Percentiles rank a stretch among this genome's conserved stretches.
phyloP scores from a whole-genome alignment of 2,113 vertebrate species.

The Lepidothrix coronata region DNA sequence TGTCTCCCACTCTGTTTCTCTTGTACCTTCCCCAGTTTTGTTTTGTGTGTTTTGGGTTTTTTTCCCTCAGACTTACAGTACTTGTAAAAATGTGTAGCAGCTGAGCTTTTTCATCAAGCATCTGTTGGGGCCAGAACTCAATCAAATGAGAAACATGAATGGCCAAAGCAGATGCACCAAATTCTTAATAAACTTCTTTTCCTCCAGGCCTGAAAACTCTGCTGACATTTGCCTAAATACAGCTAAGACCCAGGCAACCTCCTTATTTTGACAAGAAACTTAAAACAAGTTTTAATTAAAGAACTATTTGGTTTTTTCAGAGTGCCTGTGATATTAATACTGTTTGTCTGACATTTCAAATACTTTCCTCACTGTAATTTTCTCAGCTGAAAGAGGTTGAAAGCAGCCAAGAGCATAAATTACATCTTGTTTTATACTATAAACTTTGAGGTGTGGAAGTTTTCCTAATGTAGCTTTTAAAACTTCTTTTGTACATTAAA shows the following conservation, averaged over 20 bases:
- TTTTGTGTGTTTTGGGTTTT: background rate
- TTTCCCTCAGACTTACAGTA: background rate
- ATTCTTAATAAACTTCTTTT: background rate
- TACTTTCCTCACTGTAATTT: slow-evolving; percentile 5
- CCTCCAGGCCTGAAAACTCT: background rate
- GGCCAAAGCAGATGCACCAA: background rate
- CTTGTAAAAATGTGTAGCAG: background rate
- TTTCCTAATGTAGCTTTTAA: background rate
- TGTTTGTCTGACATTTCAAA: slow-evolving; percentile 30
- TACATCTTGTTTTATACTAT: background rate
- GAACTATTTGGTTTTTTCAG: background rate
- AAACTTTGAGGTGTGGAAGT: background rate
- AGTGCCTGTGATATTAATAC: background rate
- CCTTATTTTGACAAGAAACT: slow-evolving; percentile 38
- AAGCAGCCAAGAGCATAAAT: slow-evolving; percentile 7
- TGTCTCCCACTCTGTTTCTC: background rate
- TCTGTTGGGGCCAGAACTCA: background rate
- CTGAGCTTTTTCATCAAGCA: background rate
- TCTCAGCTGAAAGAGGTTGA: background rate
- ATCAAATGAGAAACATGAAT: background rate
- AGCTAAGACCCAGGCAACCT: background rate
- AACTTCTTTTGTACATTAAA: background rate
- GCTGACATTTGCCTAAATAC: background rate
- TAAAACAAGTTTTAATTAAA: slow-evolving; percentile 32
- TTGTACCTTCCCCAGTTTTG: background rate